A percentile compares a stretch with the other conserved stretches of the same genome.
These are phyloP conservation scores for Ariolimax columbianus DNA, from an alignment of 2,888 invertebrate genomes.

Conservation along the genomic window DNA sequence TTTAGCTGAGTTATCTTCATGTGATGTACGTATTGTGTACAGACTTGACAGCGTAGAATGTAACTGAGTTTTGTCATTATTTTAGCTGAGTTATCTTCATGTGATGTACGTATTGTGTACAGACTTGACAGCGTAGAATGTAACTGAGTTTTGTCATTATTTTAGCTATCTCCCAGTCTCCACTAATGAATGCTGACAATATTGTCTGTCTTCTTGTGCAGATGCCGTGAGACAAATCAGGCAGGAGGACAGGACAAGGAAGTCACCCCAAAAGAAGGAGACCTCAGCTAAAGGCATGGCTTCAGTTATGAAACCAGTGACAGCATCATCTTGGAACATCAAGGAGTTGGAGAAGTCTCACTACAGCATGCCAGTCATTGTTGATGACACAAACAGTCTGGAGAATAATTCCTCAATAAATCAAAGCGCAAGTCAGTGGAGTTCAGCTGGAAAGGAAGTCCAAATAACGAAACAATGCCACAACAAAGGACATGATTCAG, in stretches of 20 bases:
- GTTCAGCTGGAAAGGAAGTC: background rate
- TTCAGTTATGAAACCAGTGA: background rate
- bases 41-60: too few species aligned
- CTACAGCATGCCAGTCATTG: background rate
- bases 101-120: too few species aligned
- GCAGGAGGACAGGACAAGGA: background rate
- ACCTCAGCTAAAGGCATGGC: background rate
- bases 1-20: too few species aligned
- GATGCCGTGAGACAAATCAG: background rate
- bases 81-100: too few species aligned
- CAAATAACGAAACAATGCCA: background rate
- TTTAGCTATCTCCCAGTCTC: background rate
- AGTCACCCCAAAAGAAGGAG: background rate
- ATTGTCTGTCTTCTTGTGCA: background rate
- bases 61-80: too few species aligned
- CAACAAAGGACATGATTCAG: background rate
- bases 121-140: too few species aligned
- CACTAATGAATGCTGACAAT: background rate
- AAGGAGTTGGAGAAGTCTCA: background rate
- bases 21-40: too few species aligned
- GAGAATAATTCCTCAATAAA: background rate
- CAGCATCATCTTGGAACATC: background rate
- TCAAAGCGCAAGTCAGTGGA: background rate
- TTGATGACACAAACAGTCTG: background rate
- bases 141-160: too few species aligned